A percentile compares a stretch with the other conserved stretches of the same genome.
Conservation (phyloP, 2,113 vertebrate genomes). For the Panthera uncia region DNA sequence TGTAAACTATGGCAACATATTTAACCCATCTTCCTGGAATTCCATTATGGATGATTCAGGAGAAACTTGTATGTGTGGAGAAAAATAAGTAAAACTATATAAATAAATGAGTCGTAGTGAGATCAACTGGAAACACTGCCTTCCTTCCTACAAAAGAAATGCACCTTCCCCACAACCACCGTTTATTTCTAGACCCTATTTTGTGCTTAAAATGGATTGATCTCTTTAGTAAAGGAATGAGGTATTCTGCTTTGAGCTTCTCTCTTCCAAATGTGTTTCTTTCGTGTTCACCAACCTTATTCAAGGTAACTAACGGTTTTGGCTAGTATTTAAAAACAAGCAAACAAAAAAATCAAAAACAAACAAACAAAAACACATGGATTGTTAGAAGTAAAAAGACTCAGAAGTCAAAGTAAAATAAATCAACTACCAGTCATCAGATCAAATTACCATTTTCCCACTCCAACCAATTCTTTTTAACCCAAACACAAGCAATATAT, state of each 20-base stretch:
- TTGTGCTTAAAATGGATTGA: not conserved
- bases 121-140: not conserved
- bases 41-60: constrained; percentile 55
- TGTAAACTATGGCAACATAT: constrained; percentile 83
- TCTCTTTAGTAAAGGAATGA: not conserved
- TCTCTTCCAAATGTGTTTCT: not conserved
- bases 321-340: not conserved
- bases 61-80: not conserved
- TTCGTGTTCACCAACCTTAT: not conserved
- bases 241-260: not conserved
- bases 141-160: not conserved
- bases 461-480: not conserved
- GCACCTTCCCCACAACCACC: not conserved
- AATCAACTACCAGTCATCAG: not conserved
- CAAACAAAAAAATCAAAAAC: not conserved
- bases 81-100: not conserved
- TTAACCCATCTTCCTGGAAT: constrained; percentile 79
- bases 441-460: not conserved
- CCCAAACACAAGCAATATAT: not conserved
- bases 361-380: not conserved
- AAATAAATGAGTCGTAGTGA: not conserved
- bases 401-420: constrained; percentile 12
- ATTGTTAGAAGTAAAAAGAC: not conserved
- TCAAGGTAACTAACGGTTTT: not conserved
- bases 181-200: not conserved